Evolutionary conservation across 2,113 vertebrate species (phyloP), one percentile per base, ranked within the genome.

Genomic region (Amphilophus citrinellus): DNA sequence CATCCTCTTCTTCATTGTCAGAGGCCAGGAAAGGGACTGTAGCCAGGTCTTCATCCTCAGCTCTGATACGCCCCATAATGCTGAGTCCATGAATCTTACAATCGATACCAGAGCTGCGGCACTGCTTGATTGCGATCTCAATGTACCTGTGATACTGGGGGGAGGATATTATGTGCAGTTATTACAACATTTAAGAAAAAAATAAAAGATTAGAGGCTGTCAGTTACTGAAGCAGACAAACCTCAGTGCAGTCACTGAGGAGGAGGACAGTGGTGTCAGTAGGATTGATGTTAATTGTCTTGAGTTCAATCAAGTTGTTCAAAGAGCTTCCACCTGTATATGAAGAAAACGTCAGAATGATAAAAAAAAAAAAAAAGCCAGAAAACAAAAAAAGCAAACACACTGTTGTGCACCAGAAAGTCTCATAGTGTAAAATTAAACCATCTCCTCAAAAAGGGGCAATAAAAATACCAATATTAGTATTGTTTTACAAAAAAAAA

Each of bases 1-100:
- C 98, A 0, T 99, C 98, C n/a, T 99, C 98, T 84, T 99, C 98
- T 82, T 99, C 98, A 7, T 99, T 99, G 93, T 99, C 98, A 0
- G 98, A 99, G 0, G 98, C 98, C 83, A 99, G 92, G 90, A 99
- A 99, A 83, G 98, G 98, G 7, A 99, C 98, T 0, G 98, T 97
- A 32, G 98, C 98, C 92, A 98, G 84, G 88, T 99, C 98, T 89
- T 99, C 98, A 59, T 99, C 98, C 86, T 99, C 98, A 0, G 98
- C 97, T 24, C 98, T 95, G 77, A 99, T 96, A 4, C 98, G 97
- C 0, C 98, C 98, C 75, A 98, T 94, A 3, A 99, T 96, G 79
- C 96, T 96, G 57, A 99, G 97, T 7, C 97, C 97, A 0, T 99
- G 98, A 87, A 99, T 98, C 90, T 99, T 99, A 82, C 98, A 99